These are phyloP conservation scores for Apis cerana DNA, from an alignment of 1,140 invertebrate species.

Conservation along the genomic window DNA sequence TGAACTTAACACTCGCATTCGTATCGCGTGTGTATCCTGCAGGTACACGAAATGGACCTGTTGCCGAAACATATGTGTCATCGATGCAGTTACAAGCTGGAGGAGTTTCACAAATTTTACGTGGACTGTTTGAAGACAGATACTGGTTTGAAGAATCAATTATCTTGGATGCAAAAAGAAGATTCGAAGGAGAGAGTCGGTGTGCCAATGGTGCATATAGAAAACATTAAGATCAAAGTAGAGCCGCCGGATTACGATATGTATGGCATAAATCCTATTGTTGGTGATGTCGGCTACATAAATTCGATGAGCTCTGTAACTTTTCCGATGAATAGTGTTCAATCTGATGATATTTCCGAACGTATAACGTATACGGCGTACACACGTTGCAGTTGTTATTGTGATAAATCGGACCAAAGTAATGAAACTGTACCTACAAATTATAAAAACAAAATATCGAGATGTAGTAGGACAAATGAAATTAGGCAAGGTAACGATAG, in stretches of 20 bases:
- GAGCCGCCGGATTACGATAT: conserved; percentile 70
- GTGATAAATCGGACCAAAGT: conserved; percentile 61
- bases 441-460: conserved; percentile 9
- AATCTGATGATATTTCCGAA: conserved; percentile 17
- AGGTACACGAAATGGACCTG: conserved; percentile 79
- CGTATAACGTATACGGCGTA: conserved; percentile 54
- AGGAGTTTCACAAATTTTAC: conserved; percentile 78
- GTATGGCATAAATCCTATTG: conserved; percentile 55
- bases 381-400: conserved; percentile 62
- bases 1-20: neutral
- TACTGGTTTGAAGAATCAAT: conserved; percentile 71
- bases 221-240: conserved; percentile 73
- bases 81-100: conserved; percentile 76
- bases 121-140: conserved; percentile 74
- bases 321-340: conserved; percentile 23
- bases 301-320: conserved; percentile 53
- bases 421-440: conserved; percentile 17
- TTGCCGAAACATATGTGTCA: conserved; percentile 79
- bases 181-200: conserved; percentile 61
- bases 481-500: neutral
- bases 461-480: neutral
- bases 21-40: conserved; percentile 35
- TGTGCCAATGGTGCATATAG: conserved; percentile 77
- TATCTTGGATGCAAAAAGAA: conserved; percentile 77
- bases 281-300: conserved; percentile 52